Base-by-base conservation (phyloP, 1,140 invertebrate species). In the Drosophila varians region DNA sequence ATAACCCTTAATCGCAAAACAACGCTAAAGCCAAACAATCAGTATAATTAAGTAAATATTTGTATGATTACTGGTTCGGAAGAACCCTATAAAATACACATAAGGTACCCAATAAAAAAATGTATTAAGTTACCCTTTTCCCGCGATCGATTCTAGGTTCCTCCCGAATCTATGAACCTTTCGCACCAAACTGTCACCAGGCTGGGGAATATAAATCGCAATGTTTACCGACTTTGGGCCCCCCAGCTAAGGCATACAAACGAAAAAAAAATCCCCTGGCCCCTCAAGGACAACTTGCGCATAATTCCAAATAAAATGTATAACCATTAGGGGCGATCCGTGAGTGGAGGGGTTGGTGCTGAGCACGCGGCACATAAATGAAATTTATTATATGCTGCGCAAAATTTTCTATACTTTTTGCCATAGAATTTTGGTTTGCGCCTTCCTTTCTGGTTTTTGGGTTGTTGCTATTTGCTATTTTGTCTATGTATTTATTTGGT, bases 221-320 rank as follows among this genome's bases (percentile, higher is more conserved):
- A 43, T 53, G 62, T 61, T 61, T 71, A 61, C 56, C 48, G 56
- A 61, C 40, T 40, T 38, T 7, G 12, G 12, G 36, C 11, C 40
- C 53, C 53, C 43, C 18, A n/a, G 53, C 16, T 19, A 11, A 18
- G 25, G 40, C 40, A 31, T 14, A 19, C 28, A 48, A 57, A 18
- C 0, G 2, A 26, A 12, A 45, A 45, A 11, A 16, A 34, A 52
- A 23, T 7, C 43, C 51, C 43, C 42, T 36, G 36, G 26, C 62
- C 61, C 21, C 42, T 75, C 73, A 74, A 75, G 73, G 73, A 75
- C 73, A 75, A 74, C 54, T 54, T 34, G 54, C 42, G 53, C 61
- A 75, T 75, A 75, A 75, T 75, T 75, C 55, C 62, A 74, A 74
- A 75, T 68, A 69, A 75, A 75, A 73, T 62, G 70, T 73, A 73